Conservation (phyloP, 2,797 vertebrate genomes). For the Dendrocincla tyrannina region DNA sequence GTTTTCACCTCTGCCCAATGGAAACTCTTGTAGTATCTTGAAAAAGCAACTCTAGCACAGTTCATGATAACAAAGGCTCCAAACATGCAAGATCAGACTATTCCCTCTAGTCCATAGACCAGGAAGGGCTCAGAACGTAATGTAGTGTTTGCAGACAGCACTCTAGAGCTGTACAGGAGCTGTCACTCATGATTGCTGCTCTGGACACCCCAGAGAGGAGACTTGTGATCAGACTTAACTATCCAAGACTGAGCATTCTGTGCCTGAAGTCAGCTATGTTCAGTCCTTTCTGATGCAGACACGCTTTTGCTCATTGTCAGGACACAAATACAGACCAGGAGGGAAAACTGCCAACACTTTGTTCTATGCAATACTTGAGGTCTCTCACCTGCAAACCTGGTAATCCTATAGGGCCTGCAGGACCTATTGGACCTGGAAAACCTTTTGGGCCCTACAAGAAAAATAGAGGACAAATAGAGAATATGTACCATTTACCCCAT, state of each 20-base stretch:
- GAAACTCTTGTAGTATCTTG: neutral
- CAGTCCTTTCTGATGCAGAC: neutral
- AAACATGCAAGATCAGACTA: neutral
- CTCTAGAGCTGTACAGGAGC: neutral
- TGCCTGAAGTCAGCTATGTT: neutral
- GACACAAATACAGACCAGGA: neutral
- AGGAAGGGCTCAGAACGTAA: neutral
- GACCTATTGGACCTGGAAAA: slow-evolving; percentile 63
- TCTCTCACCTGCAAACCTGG: slow-evolving; percentile 74
- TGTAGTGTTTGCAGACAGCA: neutral
- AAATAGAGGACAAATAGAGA: neutral
- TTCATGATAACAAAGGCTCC: neutral
- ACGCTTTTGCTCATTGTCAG: neutral
- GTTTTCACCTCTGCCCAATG: neutral
- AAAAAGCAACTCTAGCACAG: neutral
- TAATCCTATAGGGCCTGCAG: slow-evolving; percentile 64
- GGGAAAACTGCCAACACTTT: neutral
- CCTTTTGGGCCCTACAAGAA: slow-evolving; percentile 72
- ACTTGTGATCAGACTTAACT: neutral
- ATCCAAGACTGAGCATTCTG: accelerated
- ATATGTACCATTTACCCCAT: neutral
- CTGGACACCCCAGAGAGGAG: neutral
- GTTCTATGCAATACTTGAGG: neutral
- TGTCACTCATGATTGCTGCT: neutral
- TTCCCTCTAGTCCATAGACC: neutral